Conservation (phyloP, 1,140 invertebrate species). For the Drosophila pallidifrons region DNA sequence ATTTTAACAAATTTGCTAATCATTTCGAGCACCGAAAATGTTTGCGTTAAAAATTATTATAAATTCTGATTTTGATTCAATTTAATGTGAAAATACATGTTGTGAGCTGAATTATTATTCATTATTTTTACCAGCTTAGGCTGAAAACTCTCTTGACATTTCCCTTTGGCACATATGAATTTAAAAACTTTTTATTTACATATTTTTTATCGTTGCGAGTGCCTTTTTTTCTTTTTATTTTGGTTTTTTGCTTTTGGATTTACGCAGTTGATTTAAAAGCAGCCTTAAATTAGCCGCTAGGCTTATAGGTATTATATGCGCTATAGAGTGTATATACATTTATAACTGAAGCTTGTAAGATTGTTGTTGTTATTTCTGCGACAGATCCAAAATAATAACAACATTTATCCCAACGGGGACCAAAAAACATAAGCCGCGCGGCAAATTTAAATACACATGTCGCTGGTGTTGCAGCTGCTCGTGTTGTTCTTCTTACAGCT, state of each 20-base stretch:
- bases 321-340: constrained; percentile 8
- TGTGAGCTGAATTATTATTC: neutral
- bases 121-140: neutral
- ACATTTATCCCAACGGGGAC: constrained; percentile 58
- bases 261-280: constrained; percentile 15
- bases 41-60: no score
- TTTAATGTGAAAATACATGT: no score
- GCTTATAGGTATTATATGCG: constrained; percentile 34
- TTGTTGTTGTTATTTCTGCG: constrained; percentile 32
- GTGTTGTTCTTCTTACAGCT: constrained; percentile 36
- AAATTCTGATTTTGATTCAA: no score
- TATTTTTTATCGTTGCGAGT: neutral
- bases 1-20: no score
- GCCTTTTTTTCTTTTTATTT: neutral
- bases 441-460: constrained; percentile 81
- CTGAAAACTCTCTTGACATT: neutral
- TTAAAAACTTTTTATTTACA: constrained; percentile 9
- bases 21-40: no score
- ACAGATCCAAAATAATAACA: constrained; percentile 62
- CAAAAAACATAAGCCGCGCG: constrained; percentile 79
- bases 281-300: constrained; percentile 26
- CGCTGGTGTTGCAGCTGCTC: constrained; percentile 68
- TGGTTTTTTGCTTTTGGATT: neutral
- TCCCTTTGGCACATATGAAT: neutral
- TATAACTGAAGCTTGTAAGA: constrained; percentile 29